Conservation (phyloP, 2,113 vertebrate species). For the Grus americana region DNA sequence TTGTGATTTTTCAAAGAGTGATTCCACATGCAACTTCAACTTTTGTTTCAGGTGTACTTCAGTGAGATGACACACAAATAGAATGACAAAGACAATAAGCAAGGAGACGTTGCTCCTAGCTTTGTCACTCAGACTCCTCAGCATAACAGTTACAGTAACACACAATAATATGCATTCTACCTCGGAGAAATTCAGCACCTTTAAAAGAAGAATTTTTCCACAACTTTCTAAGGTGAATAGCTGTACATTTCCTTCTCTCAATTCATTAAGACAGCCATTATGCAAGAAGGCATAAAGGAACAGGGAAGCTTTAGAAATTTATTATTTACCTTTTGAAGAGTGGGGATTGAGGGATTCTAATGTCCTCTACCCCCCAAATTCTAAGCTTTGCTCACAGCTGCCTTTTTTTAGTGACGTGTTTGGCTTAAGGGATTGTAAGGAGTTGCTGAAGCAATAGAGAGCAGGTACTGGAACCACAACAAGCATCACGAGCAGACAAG, state of each 20-base stretch:
- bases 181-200: neutral
- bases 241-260: neutral
- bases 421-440: neutral
- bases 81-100: neutral
- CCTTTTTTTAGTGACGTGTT: neutral
- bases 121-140: neutral
- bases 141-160: neutral
- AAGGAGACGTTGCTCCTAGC: neutral
- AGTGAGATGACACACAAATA: neutral
- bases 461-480: neutral
- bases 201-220: neutral
- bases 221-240: neutral
- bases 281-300: neutral
- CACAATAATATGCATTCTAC: conserved; percentile 21
- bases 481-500: neutral
- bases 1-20: neutral
- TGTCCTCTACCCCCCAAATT: neutral
- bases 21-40: neutral
- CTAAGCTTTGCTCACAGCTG: neutral
- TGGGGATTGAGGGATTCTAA: neutral
- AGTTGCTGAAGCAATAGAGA: neutral
- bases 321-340: neutral
- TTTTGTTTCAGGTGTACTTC: neutral
- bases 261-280: neutral
- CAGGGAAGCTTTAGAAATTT: neutral